Base-by-base conservation (phyloP, 2,797 vertebrate species). In the Gymnodraco acuticeps region DNA sequence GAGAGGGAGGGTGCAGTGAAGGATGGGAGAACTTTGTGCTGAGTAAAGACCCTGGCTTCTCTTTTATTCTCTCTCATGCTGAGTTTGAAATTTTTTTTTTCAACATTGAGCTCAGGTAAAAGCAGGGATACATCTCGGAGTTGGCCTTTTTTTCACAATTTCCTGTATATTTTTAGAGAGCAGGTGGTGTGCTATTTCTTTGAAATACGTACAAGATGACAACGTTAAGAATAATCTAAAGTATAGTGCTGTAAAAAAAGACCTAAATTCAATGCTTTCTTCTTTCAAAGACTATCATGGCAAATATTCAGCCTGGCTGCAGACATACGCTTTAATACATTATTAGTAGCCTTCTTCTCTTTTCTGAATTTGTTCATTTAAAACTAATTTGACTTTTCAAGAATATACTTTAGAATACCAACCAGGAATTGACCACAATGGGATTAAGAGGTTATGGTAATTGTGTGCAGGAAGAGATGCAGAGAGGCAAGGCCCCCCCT, bases 41-140 rank as follows among this genome's bases (percentile, higher is more conserved):
- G 64, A 72, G 63, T 31, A 61, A 83, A 74, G 67, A 76, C 54
- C 74, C 48, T 47, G 54, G 52, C 59, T 84, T 65, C 54, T 83
- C 64, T 82, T 87, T 85, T 75, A 86, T 90, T 82, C 66, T 63
- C 68, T 81, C 75, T 83, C 79, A 82, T 80, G 73, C 75, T 43
- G 76, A 73, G 77, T 73, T 83, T 65, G 42, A 74, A 77, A 80
- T 74, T 63, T 23, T 55, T 50, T 55, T 73, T 78, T 80, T 77
- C 63, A 72, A 53, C 77, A 70, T 73, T 74, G 54, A 73, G 60
- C 74, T 59, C 74, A 74, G 80, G 84, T 88, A 77, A 83, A 87
- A 52, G 71, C 64, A 10, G 73, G 69, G 65, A 76, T 71, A 52
- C 56, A 72, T 73, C 71, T 86, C 63, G 20, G 17, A 56, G 72